These are phyloP conservation scores for Apis laboriosa DNA, from an alignment of 1,140 invertebrate genomes.

Conservation along the genomic window DNA sequence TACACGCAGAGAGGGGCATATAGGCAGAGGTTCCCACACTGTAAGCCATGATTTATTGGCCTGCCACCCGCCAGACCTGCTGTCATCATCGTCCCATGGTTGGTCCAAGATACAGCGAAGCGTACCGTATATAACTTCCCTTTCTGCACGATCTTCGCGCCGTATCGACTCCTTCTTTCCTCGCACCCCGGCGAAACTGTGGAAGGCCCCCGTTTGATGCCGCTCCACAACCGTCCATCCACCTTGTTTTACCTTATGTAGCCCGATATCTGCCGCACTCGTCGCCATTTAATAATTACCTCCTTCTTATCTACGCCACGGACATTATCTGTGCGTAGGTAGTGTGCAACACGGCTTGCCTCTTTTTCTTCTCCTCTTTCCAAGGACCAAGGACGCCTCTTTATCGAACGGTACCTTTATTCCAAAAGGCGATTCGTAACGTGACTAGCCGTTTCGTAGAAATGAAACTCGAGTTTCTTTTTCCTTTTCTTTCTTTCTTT, in stretches of 20 bases:
- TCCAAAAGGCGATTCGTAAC: background rate
- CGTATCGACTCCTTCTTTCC: slow-evolving; percentile 61
- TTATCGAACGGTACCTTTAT: background rate
- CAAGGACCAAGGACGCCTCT: background rate
- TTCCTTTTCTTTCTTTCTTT: background rate
- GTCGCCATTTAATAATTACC: slow-evolving; percentile 52
- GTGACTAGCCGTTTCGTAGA: background rate
- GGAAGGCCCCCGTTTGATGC: slow-evolving; percentile 41
- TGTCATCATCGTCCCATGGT: slow-evolving; percentile 73
- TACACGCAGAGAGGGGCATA: slow-evolving; percentile 56
- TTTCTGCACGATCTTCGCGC: slow-evolving; percentile 64
- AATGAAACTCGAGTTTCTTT: background rate
- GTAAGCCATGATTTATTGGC: slow-evolving; percentile 76
- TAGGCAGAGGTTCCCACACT: slow-evolving; percentile 71
- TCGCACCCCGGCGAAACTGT: slow-evolving; percentile 55
- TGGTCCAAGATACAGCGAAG: slow-evolving; percentile 60
- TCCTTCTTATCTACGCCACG: slow-evolving; percentile 49
- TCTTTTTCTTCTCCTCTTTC: background rate
- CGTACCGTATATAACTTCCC: slow-evolving; percentile 64
- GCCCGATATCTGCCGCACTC: slow-evolving; percentile 38
- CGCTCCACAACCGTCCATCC: slow-evolving; percentile 44
- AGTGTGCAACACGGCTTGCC: background rate
- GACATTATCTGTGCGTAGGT: slow-evolving; percentile 24
- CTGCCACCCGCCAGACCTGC: slow-evolving; percentile 73
- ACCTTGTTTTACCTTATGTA: slow-evolving; percentile 63